Evolutionary conservation across 2,888 invertebrate species (phyloP).

Genomic region (Pyrgus malvae): DNA sequence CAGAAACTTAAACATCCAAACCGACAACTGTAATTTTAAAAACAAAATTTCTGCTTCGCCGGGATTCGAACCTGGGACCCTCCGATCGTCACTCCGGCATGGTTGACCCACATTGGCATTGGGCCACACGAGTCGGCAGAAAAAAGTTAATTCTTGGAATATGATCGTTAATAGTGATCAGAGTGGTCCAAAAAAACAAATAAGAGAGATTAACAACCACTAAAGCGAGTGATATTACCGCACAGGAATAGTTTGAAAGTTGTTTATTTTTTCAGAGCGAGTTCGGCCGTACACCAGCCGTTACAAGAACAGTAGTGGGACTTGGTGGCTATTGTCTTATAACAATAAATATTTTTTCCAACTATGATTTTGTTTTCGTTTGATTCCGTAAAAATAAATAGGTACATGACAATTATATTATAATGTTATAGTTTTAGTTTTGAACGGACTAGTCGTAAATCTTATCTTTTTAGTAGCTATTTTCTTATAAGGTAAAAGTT

Average conservation of each 20-base stretch:
- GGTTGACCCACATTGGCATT: too few relatives aligned
- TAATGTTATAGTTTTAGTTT: too few relatives aligned
- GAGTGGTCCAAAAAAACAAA: slow-evolving; percentile 51
- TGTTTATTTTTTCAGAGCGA: slow-evolving; percentile 54
- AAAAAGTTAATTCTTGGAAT: slow-evolving; percentile 36
- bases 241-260: slow-evolving; percentile 52
- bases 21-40: too few relatives aligned
- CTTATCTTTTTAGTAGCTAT: too few relatives aligned
- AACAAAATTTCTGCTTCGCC: too few relatives aligned
- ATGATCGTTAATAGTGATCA: slow-evolving; percentile 39
- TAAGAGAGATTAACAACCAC: slow-evolving; percentile 54
- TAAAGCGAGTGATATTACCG: slow-evolving; percentile 44
- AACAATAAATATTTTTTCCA: slow-evolving; percentile 1
- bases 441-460: too few relatives aligned
- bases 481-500: too few relatives aligned
- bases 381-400: neutral
- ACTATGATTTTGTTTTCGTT: neutral
- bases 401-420: neutral
- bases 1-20: too few relatives aligned
- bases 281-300: slow-evolving; percentile 9
- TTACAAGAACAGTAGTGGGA: slow-evolving; percentile 10
- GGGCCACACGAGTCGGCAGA: neutral
- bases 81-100: too few relatives aligned
- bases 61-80: too few relatives aligned
- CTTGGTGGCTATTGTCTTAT: neutral